Evolutionary conservation across 2,113 vertebrate species (phyloP).

Genomic region (Mesembrinibis cayennensis): DNA sequence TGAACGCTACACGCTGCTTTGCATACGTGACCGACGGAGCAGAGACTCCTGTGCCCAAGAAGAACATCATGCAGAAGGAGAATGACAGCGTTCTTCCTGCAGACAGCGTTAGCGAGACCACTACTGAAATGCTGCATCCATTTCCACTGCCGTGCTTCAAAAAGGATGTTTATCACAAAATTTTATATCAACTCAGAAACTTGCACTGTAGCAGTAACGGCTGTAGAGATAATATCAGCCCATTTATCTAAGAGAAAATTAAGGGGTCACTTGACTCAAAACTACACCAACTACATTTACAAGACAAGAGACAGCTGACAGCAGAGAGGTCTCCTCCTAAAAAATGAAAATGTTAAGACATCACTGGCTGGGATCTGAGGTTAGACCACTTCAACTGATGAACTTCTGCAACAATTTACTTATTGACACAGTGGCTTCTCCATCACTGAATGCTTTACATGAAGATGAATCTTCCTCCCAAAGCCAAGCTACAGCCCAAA

Average conservation of each 20-base stretch:
- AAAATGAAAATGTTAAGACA: background rate
- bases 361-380: background rate
- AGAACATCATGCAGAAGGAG: background rate
- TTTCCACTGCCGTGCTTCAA: background rate
- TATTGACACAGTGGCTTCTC: background rate
- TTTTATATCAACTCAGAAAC: background rate
- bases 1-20: accelerated
- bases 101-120: background rate
- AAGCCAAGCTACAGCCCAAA: background rate
- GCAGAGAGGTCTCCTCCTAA: background rate
- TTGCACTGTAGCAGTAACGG: background rate
- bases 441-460: background rate
- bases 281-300: background rate
- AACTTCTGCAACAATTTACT: background rate
- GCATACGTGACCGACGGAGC: background rate
- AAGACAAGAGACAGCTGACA: background rate
- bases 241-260: background rate
- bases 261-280: background rate
- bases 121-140: background rate
- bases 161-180: background rate
- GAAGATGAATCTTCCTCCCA: background rate
- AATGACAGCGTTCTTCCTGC: background rate
- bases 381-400: background rate
- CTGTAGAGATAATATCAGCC: background rate
- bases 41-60: background rate